Evolutionary conservation across 2,888 invertebrate genomes (phyloP), one percentile per base, ranked within the genome.

Genomic region (Ferdinandea cuprea): DNA sequence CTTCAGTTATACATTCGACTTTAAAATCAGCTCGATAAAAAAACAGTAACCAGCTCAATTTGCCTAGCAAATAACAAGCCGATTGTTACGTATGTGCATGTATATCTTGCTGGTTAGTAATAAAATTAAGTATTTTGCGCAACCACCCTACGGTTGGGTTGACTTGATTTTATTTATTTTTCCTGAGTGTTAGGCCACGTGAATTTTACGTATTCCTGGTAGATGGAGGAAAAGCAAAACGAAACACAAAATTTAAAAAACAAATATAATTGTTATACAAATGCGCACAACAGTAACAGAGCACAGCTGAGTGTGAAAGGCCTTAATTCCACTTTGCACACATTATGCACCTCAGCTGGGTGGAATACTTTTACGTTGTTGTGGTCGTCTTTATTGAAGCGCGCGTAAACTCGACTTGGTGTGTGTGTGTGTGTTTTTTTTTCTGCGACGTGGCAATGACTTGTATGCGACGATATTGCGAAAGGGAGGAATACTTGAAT

Each of bases 391-490:
- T 13, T 52, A 30, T 13, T 42, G 5, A 37, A 28, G 32, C 30
- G 30, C 25, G 30, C 17, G n/a, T n/a, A n/a, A n/a, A 56, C 28
- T 11, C 32, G 25, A 42, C 54, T 44, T 30, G 21, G 11, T 37
- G n/a, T 37, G 3, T 37, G 3, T 32, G 0, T 35, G 9, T 13
- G 1, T 37, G 7, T 15, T 40, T 15, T 40, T 19, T 9, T 65
- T 44, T 50, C 50, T 72, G 65, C 65, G 48, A 66, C 73, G 58
- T 65, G 73, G 73, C 73, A 65, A 50, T 74, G 73, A 73, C 56
- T 65, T 13, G 58, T 42, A 40, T 42, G 37, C 28, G 11, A 40
- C n/a, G 13, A 21, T 50, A 28, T 74, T 74, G 65, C 56, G 65
- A 40, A 74, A 65, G 42, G 32, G 9, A 58, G 32, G 9, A 58